These are phyloP conservation scores for Rotaria magnacalcarata DNA, from an alignment of 2,888 invertebrate genomes.

Conservation along the genomic window DNA sequence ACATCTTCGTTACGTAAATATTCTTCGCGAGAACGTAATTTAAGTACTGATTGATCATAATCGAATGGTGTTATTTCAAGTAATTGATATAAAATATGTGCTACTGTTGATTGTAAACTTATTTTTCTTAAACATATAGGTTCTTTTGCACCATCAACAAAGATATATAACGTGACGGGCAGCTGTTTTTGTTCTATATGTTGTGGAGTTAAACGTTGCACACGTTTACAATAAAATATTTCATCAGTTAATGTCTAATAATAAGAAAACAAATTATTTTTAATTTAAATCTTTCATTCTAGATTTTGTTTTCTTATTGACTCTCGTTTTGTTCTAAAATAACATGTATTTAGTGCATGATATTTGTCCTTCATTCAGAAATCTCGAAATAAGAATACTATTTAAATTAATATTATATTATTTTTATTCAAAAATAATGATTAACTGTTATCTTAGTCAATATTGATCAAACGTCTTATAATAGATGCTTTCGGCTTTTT, in stretches of 20 bases:
- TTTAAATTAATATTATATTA: too few species aligned
- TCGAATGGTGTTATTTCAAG: constrained; percentile 16
- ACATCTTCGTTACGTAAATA: constrained; percentile 35
- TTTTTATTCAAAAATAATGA: too few species aligned
- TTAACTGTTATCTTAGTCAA: too few species aligned
- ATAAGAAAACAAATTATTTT: background rate
- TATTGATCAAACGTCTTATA: too few species aligned
- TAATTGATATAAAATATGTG: constrained; percentile 28
- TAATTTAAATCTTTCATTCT: background rate
- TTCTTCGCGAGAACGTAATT: constrained; percentile 35
- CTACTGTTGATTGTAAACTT: constrained; percentile 12
- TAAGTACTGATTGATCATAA: background rate
- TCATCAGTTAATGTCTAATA: background rate
- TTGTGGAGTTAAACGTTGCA: constrained; percentile 25
- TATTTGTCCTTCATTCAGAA: too few species aligned
- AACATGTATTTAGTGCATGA: too few species aligned
- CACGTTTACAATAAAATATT: constrained; percentile 27
- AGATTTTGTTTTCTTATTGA: too few species aligned
- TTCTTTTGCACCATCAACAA: constrained; percentile 21
- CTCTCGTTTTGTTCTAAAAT: too few species aligned
- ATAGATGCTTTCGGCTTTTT: too few species aligned
- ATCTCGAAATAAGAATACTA: too few species aligned
- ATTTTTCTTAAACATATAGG: constrained; percentile 7
- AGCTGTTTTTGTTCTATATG: constrained; percentile 33
- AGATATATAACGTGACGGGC: constrained; percentile 11